Evolutionary conservation across 2,888 invertebrate species (phyloP), one percentile per base, ranked within the genome.

Genomic region (Elegia similella): DNA sequence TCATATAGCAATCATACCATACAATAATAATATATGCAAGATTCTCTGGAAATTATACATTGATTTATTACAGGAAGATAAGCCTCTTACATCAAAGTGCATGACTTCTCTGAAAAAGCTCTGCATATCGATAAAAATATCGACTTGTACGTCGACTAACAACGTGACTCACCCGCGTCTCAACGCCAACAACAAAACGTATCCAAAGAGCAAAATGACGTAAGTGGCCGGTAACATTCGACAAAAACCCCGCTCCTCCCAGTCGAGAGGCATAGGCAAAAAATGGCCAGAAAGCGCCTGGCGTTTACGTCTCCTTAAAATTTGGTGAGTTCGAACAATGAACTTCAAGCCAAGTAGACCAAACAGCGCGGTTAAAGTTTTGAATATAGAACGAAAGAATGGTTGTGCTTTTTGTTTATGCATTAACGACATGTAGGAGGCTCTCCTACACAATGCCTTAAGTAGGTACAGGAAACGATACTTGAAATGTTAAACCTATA

Each of bases 261-360:
- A 61, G 59, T 64, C 62, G 78, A 82, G 80, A 79, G 78, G 79
- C 80, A 78, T 83, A 80, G 70, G 71, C 77, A 84, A 85, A 87
- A 88, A 88, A 76, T 72, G 59, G 63, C 59, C 65, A 68, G 70
- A 63, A 72, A 80, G 73, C 78, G 77, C 74, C 72, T 70, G 88
- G 83, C 87, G 80, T 73, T 87, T 89, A 84, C 72, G 84, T 69
- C 88, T 64, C 68, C 62, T 75, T 72, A 62, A 64, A 70, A 69
- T 67, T 74, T 70, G 50, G 65, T 62, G 48, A 60, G 55, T 57
- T 68, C 78, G 89, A 90, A 91, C 90, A 91, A 91, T 90, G 90
- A 91, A 90, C 90, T 86, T 88, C 86, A 82, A 84, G 84, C 84
- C 82, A 89, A 90, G 88, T 90, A 91, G 90, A 90, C 88, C 86